A percentile compares a stretch with the other conserved stretches of the same genome.
phyloP scores from a whole-genome alignment of 2,113 vertebrate genomes.

The Dicrurus megarhynchus region DNA sequence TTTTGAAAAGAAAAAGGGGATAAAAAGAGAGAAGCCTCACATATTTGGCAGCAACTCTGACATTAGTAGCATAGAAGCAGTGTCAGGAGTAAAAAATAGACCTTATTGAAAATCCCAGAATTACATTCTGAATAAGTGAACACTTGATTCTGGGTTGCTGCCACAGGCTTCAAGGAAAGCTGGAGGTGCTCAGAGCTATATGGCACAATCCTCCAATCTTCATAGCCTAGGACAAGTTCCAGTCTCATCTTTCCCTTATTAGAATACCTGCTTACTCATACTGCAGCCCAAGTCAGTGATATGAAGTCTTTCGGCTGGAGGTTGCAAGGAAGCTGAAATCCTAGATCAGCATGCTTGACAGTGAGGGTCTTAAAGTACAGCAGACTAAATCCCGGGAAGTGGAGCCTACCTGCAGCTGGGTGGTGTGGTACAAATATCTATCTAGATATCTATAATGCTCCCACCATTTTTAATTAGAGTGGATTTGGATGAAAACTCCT shows the following conservation, averaged over 20 bases:
- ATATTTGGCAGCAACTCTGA: not conserved
- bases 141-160: not conserved
- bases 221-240: not conserved
- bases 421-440: not conserved
- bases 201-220: not conserved
- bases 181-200: not conserved
- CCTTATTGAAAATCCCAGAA: not conserved
- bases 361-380: not conserved
- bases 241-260: not conserved
- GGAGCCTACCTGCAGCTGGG: not conserved
- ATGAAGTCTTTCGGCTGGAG: not conserved
- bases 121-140: not conserved
- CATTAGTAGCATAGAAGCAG: not conserved
- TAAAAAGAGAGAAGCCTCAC: not conserved
- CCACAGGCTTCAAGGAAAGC: not conserved
- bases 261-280: not conserved
- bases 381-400: not conserved
- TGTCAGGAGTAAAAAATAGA: not conserved
- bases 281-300: not conserved
- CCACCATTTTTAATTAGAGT: not conserved
- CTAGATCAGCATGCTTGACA: not conserved
- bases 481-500: not conserved
- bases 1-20: not conserved
- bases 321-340: not conserved
- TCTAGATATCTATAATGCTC: not conserved